Conservation (phyloP, 2,113 vertebrate genomes). For the Progne subis region DNA sequence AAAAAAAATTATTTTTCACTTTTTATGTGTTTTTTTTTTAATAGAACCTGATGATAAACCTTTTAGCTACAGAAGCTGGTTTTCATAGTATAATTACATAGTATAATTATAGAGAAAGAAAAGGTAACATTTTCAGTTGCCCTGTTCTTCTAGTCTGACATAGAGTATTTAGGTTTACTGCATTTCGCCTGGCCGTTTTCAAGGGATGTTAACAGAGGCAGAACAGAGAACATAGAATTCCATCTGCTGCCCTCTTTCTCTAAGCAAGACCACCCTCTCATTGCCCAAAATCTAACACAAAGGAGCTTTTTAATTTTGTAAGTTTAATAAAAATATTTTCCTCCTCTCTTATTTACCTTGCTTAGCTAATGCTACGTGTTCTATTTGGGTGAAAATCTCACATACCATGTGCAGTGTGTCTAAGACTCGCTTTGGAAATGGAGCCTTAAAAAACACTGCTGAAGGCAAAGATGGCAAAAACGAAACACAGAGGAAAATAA, state of each 20-base stretch:
- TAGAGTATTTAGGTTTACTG: not conserved
- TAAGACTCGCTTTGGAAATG: not conserved
- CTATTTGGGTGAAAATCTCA: not conserved
- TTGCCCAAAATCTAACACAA: not conserved
- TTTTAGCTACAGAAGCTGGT: not conserved
- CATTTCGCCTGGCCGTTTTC: not conserved
- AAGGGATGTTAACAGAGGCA: not conserved
- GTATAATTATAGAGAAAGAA: not conserved
- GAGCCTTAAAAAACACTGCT: slow-evolving; percentile 32
- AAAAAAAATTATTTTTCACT: not conserved
- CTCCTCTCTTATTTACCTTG: slow-evolving; percentile 27
- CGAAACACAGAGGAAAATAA: not conserved
- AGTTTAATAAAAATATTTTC: not conserved
- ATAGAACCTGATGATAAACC: not conserved
- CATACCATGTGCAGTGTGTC: not conserved
- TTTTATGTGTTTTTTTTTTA: not conserved
- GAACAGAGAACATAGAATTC: not conserved
- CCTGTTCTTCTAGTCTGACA: not conserved
- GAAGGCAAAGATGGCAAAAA: not conserved
- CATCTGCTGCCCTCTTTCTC: not conserved
- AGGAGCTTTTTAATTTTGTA: not conserved
- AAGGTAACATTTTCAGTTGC: not conserved
- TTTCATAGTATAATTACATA: not conserved
- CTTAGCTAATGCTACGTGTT: not conserved
- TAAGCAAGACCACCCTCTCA: not conserved